Conservation (phyloP, 2,113 vertebrate genomes). For the Paradisaea rubra region DNA sequence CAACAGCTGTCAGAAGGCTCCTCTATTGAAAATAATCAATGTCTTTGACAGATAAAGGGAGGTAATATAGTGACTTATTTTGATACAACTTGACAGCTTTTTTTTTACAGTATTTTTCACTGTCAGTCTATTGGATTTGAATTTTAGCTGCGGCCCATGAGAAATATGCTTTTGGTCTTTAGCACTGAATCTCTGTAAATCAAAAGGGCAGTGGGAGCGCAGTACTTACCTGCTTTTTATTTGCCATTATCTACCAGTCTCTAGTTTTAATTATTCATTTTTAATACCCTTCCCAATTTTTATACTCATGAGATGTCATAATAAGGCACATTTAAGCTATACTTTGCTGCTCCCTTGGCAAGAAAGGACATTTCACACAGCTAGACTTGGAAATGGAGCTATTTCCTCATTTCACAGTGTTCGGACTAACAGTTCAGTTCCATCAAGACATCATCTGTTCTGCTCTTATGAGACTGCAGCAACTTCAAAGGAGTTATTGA, state of each 20-base stretch:
- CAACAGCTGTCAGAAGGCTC: slow-evolving; percentile 56
- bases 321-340: not conserved
- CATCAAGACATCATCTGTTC: slow-evolving; percentile 7
- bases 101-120: slow-evolving; percentile 44
- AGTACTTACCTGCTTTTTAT: slow-evolving; percentile 27
- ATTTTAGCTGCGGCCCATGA: slow-evolving; percentile 17
- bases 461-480: slow-evolving; percentile 19
- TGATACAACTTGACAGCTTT: slow-evolving; percentile 62
- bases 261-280: slow-evolving; percentile 55
- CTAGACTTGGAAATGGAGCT: not conserved
- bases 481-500: slow-evolving; percentile 45
- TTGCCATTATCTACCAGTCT: not conserved
- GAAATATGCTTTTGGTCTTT: slow-evolving; percentile 34
- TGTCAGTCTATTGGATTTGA: slow-evolving; percentile 47
- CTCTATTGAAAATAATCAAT: slow-evolving; percentile 73
- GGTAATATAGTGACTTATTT: slow-evolving; percentile 32
- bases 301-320: slow-evolving; percentile 23
- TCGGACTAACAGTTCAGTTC: not conserved
- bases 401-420: slow-evolving; percentile 12
- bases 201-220: not conserved
- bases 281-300: slow-evolving; percentile 39
- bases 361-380: not conserved
- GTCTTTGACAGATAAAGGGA: slow-evolving; percentile 61
- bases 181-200: not conserved
- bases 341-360: slow-evolving; percentile 11